Conservation (phyloP, 2,888 invertebrate genomes). For the Chirona hameri region DNA sequence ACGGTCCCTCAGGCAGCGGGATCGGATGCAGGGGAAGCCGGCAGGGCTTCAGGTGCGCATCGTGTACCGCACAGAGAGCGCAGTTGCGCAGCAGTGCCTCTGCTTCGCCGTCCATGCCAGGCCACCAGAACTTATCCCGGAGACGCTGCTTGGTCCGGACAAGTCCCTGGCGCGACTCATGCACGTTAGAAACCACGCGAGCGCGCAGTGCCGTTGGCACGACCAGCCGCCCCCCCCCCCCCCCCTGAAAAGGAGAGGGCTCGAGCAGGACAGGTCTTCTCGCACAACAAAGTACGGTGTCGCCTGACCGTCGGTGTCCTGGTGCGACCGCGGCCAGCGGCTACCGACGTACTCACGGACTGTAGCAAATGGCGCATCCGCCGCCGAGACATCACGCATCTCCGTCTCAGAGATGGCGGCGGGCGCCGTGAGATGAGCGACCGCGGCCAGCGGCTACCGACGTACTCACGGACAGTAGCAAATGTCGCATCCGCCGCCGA, state of each 20-base stretch:
- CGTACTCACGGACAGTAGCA: neutral
- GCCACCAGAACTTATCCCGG: neutral
- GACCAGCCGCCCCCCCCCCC: neutral
- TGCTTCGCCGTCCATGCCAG: neutral
- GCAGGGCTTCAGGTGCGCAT: neutral
- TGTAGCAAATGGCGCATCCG: neutral
- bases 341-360: neutral
- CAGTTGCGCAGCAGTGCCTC: neutral
- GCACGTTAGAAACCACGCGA: neutral
- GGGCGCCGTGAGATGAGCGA: neutral
- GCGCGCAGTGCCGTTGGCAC: neutral
- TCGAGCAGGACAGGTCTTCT: neutral
- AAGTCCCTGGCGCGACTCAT: neutral
- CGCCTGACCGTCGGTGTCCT: neutral
- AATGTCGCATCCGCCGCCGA: neutral
- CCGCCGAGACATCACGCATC: neutral
- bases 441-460: neutral
- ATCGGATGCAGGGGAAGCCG: neutral
- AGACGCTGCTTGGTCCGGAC: neutral
- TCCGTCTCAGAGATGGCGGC: neutral
- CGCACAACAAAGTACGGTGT: neutral
- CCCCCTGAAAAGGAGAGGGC: neutral
- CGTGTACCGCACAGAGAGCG: neutral
- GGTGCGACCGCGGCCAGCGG: neutral
- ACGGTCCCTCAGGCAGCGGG: neutral